phyloP scores from a whole-genome alignment of 2,888 invertebrate genomes.

The Proisotoma minuta region DNA sequence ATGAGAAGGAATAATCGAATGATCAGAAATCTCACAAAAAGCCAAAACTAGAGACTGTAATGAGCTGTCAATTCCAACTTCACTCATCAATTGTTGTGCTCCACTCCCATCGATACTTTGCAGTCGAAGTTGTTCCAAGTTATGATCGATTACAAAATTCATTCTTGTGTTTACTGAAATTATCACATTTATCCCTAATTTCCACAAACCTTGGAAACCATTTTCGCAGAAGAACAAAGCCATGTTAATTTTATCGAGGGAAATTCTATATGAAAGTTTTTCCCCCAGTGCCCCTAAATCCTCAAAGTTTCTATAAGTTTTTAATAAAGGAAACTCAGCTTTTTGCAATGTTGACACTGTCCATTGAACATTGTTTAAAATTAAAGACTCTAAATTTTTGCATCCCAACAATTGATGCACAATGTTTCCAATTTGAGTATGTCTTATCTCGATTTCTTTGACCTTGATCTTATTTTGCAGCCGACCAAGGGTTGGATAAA shows the following conservation, averaged over 20 bases:
- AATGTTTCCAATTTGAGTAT: background rate
- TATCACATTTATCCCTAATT: background rate
- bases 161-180: background rate
- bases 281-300: background rate
- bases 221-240: background rate
- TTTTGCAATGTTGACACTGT: background rate
- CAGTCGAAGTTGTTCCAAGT: background rate
- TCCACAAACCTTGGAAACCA: background rate
- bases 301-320: background rate
- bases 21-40: background rate
- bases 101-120: background rate
- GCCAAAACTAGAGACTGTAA: background rate
- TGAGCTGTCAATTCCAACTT: background rate
- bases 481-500: too few species aligned
- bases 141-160: background rate
- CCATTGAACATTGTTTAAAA: background rate
- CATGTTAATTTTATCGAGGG: background rate
- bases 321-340: background rate
- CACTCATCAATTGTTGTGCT: background rate
- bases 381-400: background rate
- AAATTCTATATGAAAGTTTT: background rate
- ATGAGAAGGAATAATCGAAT: background rate
- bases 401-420: background rate
- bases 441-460: background rate
- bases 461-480: too few species aligned